Evolutionary conservation across 2,113 vertebrate genomes (phyloP), one percentile per base, ranked within the genome.

Genomic region (Calypte anna): DNA sequence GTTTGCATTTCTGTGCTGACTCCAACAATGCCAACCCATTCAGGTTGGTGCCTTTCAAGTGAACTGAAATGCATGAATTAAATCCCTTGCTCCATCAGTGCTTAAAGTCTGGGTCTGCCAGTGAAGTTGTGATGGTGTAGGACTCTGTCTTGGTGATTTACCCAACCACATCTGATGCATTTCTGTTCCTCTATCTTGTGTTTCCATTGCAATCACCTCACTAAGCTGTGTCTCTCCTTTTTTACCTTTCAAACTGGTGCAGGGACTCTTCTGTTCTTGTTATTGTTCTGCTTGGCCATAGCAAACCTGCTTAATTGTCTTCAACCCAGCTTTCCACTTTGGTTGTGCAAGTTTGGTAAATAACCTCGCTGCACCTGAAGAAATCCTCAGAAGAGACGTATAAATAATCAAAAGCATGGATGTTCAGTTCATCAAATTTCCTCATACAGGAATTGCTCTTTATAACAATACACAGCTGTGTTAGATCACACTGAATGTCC

Each of bases 1-100:
- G 22, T 94, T 91, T 94, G 48, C 40, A 63, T 91, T 95, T 92
- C 82, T 88, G 63, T 77, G 90, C 82, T 44, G 53, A 67, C 38
- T 70, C 59, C 76, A 93, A 38, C 68, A 76, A 12, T 70, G 40
- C 15, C 31, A 4, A 57, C 31, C 33, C 79, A 38, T 90, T 91
- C 90, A 94, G 63, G 46, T 7, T 76, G 31, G 12, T 14, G 6
- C 4, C n/a, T 96, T 94, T 96, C 85, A 94, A 88, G 82, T 72
- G 59, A 51, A 77, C 90, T 70, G 74, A 91, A 88, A 94, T 46
- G 48, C 18, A 28, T 22, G 53, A 90, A 70, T 80, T 85, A 81
- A 90, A 91, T 96, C 82, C 82, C 78, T 78, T n/a, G 75, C 78
- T 92, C 91, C 51, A n/a, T 10, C 70, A 78, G 74, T 20, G 63